Base-by-base conservation (phyloP, 1,140 invertebrate species). In the Octopus bimaculoides region DNA sequence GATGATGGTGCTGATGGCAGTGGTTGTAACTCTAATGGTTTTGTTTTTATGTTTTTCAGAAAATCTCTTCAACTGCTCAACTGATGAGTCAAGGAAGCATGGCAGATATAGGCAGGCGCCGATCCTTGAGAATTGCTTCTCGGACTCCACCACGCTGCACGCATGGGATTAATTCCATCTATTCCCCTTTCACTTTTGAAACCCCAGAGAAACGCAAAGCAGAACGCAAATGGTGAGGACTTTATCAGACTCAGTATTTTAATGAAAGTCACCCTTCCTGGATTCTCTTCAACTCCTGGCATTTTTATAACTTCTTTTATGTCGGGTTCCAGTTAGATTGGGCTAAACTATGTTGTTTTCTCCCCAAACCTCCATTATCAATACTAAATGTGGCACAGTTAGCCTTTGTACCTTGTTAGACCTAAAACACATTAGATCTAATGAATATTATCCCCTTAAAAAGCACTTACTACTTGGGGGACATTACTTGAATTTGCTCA, bases 171-270 rank as follows among this genome's bases (percentile, higher is more conserved):
- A 81, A 83, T 4, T 83, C 83, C 26, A 78, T 86, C 78, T 84
- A 83, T 75, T 85, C 84, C 0, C 85, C 86, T 10, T 85, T 86
- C 73, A 56, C 79, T 53, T 85, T 87, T 77, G 86, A 85, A 8
- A 85, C 86, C 7, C 86, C 86, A 55, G 52, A 78, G 41, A 54
- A 78, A 69, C 12, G 76, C 77, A 54, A 81, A 55, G 66, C 79
- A 61, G 7, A 75, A 74, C 7, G 82, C 77, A 66, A 82, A 78
- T 53, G 79, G 80, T 14, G 5, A 75, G 74, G 14, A 66, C 26
- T 41, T 41, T 41, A 41, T 66, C 12, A 66, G 12, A 66, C 61
- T 66, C 3, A 3, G n/a, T 66, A 66, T 66, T 14, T n/a, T 14
- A 66, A 66, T 66, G 12, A 66, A 66, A 3, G 3, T 3, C 61